These are phyloP conservation scores for Chaetogeoica ovagalla DNA, from an alignment of 2,888 invertebrate species.

Conservation along the genomic window DNA sequence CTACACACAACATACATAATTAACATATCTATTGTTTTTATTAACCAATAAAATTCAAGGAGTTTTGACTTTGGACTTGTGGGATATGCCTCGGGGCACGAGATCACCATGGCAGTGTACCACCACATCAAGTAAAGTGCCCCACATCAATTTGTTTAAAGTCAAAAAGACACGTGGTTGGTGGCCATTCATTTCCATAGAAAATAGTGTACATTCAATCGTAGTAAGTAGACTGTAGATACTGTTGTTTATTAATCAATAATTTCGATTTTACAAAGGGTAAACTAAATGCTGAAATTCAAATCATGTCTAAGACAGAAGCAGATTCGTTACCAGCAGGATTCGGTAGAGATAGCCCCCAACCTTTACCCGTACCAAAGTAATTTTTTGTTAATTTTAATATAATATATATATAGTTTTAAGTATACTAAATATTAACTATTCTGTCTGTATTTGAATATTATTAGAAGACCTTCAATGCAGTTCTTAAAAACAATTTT, in stretches of 20 bases:
- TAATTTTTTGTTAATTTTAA: slow-evolving; percentile 57
- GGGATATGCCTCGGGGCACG: slow-evolving; percentile 23
- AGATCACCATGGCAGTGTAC: slow-evolving; percentile 1
- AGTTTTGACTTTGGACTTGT: slow-evolving; percentile 26
- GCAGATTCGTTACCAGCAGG: slow-evolving; percentile 69
- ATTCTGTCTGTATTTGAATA: not conserved
- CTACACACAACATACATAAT: too few relatives aligned
- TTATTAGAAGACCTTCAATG: slow-evolving; percentile 9
- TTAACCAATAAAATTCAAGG: not conserved
- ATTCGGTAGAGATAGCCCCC: slow-evolving; percentile 67
- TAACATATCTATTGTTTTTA: too few relatives aligned
- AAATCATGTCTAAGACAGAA: slow-evolving; percentile 66
- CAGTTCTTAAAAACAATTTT: not conserved
- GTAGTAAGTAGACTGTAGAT: slow-evolving; percentile 7
- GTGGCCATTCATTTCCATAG: slow-evolving; percentile 34
- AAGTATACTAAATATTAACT: too few relatives aligned
- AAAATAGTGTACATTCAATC: slow-evolving; percentile 19
- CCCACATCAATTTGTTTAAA: slow-evolving; percentile 28
- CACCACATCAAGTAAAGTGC: not conserved
- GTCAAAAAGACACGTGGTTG: slow-evolving; percentile 35
- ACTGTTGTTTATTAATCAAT: not conserved
- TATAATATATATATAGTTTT: not conserved
- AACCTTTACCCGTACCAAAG: slow-evolving; percentile 68
- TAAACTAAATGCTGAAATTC: slow-evolving; percentile 71
- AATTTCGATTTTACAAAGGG: slow-evolving; percentile 60